Conservation (phyloP, 2,797 vertebrate species). For the Antennarius maculatus region DNA sequence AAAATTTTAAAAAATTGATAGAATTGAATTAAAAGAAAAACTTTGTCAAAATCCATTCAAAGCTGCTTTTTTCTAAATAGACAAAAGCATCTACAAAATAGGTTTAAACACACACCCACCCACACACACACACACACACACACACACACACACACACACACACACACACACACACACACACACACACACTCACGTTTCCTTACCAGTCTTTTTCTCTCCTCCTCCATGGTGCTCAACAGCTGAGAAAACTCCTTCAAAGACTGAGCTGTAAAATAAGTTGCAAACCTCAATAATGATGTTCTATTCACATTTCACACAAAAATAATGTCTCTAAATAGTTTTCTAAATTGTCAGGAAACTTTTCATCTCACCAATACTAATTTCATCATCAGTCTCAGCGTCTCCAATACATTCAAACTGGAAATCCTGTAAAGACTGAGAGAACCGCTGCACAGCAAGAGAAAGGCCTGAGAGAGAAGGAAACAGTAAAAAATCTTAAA, state of each 20-base stretch:
- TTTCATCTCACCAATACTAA: conserved; percentile 89
- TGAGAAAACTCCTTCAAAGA: conserved; percentile 98
- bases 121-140: neutral
- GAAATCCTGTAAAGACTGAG: conserved; percentile 96
- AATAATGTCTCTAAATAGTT: neutral
- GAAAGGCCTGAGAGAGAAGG: conserved; percentile 86
- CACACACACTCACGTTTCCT: conserved; percentile 52
- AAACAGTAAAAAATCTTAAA: neutral
- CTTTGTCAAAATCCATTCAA: too few relatives aligned
- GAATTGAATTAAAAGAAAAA: too few relatives aligned
- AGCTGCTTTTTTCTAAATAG: neutral
- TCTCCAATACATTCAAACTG: conserved; percentile 98
- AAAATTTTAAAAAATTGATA: too few relatives aligned
- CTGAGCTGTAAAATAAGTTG: conserved; percentile 83
- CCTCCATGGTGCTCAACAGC: conserved; percentile 94
- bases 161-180: neutral
- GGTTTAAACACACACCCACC: neutral
- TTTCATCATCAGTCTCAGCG: conserved; percentile 98
- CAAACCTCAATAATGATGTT: conserved; percentile 1
- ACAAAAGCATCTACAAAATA: neutral
- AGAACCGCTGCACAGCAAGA: conserved; percentile 95
- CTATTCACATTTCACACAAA: neutral
- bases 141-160: neutral
- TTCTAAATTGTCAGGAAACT: too few relatives aligned
- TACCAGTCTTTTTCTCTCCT: conserved; percentile 94